Evolutionary conservation across 2,888 invertebrate species (phyloP), one percentile per base, ranked within the genome.

Genomic region (Polia nebulosa): DNA sequence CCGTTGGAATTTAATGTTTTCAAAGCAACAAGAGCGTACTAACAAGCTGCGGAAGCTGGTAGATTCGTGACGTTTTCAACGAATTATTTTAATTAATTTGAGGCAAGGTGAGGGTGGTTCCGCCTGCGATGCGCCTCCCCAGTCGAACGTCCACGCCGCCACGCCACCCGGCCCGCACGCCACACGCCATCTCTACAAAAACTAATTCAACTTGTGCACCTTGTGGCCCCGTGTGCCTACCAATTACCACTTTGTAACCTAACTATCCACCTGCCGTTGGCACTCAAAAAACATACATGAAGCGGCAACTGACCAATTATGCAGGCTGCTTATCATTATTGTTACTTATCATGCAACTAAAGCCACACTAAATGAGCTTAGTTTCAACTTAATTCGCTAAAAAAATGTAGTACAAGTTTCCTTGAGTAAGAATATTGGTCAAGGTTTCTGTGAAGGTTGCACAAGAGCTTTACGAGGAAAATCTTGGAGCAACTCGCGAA

Each of bases 71-170:
- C 88, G 84, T 85, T 89, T 88, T 84, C 84, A 85, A 85, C 81
- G 83, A 87, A 88, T 89, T 87, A 89, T 90, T 90, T 90, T 90
- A 90, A 90, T 90, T 89, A 90, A 90, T 88, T 85, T 87, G 86
- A 84, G 81, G 80, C 84, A 81, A 84, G 86, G 84, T 81, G 75
- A 80, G 80, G 79, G 81, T 65, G 76, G 78, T 79, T 78, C 72
- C 76, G 71, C 72, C 76, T 68, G 60, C 71, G 49, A 76, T 73
- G 72, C 73, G 72, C 65, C 70, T 70, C 77, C 77, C 80, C 69
- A 65, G 60, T 64, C 49, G 67, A 73, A 63, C 62, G 65, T 45
- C 73, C 66, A 72, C 69, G 55, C 72, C 58, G 51, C 34, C 25
- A n/a, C 56, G 47, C 36, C 57, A 67, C 58, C 36, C 64, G 51